phyloP scores from a whole-genome alignment of 2,888 invertebrate species.

The Caradrina clavipalpis region DNA sequence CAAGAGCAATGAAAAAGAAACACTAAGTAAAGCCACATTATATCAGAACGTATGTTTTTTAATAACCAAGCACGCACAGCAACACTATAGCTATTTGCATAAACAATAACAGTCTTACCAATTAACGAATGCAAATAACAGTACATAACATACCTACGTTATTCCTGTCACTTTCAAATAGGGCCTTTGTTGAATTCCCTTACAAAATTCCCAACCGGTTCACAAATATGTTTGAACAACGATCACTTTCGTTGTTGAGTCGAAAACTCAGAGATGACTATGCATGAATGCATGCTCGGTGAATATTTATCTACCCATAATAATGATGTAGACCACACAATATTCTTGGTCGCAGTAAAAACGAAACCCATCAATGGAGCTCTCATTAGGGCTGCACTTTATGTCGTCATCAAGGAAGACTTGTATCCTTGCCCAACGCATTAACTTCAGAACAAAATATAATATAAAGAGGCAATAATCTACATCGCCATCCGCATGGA shows the following conservation, averaged over 20 bases:
- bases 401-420: slow-evolving; percentile 57
- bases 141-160: slow-evolving; percentile 16
- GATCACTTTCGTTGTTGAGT: slow-evolving; percentile 23
- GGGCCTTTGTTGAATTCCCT: slow-evolving; percentile 26
- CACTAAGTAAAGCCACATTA: not conserved
- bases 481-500: slow-evolving; percentile 46
- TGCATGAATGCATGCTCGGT: slow-evolving; percentile 5
- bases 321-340: slow-evolving; percentile 54
- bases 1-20: not conserved
- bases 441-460: slow-evolving; percentile 50
- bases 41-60: not conserved
- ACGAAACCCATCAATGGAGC: slow-evolving; percentile 59
- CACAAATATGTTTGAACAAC: slow-evolving; percentile 15
- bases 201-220: slow-evolving; percentile 15
- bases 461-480: slow-evolving; percentile 44
- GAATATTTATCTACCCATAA: slow-evolving; percentile 24
- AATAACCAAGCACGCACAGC: slow-evolving; percentile 4
- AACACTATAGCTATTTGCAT: slow-evolving; percentile 24
- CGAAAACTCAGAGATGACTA: slow-evolving; percentile 22
- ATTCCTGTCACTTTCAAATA: slow-evolving; percentile 29
- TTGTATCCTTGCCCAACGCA: slow-evolving; percentile 56
- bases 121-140: slow-evolving; percentile 33
- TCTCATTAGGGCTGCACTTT: slow-evolving; percentile 53
- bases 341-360: slow-evolving; percentile 49
- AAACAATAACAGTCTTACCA: slow-evolving; percentile 13